Evolutionary conservation across 2,888 invertebrate genomes (phyloP).

Genomic region (Hirtodrosophila duncani): DNA sequence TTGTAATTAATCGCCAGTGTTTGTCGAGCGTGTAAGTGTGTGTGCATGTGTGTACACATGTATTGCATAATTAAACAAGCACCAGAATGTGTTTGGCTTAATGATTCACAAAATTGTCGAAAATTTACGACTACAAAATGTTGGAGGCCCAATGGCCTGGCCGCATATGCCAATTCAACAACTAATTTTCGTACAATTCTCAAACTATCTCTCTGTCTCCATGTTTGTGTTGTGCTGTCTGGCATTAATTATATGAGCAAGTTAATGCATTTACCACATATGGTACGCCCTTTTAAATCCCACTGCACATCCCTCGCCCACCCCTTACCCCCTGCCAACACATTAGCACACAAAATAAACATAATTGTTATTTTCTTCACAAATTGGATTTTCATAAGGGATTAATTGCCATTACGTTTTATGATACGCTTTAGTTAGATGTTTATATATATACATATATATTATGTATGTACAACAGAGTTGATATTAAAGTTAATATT

Average conservation of each 20-base stretch:
- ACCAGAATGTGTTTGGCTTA: constrained; percentile 67
- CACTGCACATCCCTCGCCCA: no score
- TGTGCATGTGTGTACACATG: constrained; percentile 50
- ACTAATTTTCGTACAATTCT: neutral
- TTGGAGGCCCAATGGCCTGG: constrained; percentile 36
- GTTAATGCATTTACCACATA: constrained; percentile 65
- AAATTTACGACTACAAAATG: constrained; percentile 53
- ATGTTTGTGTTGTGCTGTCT: constrained; percentile 6
- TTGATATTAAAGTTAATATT: no score
- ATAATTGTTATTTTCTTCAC: constrained; percentile 68
- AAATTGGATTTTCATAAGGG: constrained; percentile 66
- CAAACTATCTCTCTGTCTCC: neutral
- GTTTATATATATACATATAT: constrained; percentile 1
- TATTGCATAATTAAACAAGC: constrained; percentile 68
- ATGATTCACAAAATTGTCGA: constrained; percentile 65
- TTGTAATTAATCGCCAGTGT: constrained; percentile 70
- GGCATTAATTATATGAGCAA: constrained; percentile 50
- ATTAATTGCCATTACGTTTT: constrained; percentile 43
- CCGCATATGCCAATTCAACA: neutral
- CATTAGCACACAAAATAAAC: constrained; percentile 53
- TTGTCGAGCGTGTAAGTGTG: constrained; percentile 73
- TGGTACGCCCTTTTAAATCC: constrained; percentile 23
- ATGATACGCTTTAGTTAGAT: no score
- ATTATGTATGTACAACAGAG: neutral
- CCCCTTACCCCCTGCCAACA: no score